Percentiles rank a stretch among this genome's conserved stretches.
Conservation (phyloP, 2,113 vertebrate species). For the Copsychus sechellarum region DNA sequence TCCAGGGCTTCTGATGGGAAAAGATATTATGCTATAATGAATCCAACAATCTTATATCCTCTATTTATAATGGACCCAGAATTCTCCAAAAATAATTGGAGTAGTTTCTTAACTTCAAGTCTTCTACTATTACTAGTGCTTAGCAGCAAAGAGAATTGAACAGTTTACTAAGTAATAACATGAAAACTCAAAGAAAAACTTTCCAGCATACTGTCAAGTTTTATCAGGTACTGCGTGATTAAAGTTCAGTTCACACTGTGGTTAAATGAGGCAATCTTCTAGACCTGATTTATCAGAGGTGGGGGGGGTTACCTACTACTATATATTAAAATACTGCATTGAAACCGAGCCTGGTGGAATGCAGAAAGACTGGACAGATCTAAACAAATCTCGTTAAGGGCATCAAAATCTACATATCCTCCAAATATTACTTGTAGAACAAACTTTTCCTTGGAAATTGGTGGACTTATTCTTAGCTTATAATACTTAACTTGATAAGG, state of each 20-base stretch:
- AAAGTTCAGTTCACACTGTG: not conserved
- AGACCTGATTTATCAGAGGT: not conserved
- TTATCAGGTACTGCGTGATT: not conserved
- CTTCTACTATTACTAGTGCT: not conserved
- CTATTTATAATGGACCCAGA: not conserved
- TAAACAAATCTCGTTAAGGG: not conserved
- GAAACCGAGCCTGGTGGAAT: not conserved
- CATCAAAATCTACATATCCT: not conserved
- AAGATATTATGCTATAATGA: not conserved
- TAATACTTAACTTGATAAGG: not conserved
- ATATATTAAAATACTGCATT: not conserved
- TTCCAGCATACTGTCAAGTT: not conserved
- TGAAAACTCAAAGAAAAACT: not conserved
- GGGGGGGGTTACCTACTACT: not conserved
- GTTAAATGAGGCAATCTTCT: not conserved
- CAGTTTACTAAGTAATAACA: not conserved
- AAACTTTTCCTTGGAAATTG: not conserved
- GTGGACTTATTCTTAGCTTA: not conserved
- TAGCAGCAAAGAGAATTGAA: conserved; percentile 22
- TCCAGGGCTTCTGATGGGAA: not conserved
- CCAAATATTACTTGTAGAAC: not conserved
- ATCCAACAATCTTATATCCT: not conserved
- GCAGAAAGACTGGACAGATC: not conserved
- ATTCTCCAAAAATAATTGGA: conserved; percentile 38
- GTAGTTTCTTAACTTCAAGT: not conserved